Evolutionary conservation across 2,797 vertebrate species (phyloP), one percentile per base, ranked within the genome.

Genomic region (Synaphobranchus kaupii): DNA sequence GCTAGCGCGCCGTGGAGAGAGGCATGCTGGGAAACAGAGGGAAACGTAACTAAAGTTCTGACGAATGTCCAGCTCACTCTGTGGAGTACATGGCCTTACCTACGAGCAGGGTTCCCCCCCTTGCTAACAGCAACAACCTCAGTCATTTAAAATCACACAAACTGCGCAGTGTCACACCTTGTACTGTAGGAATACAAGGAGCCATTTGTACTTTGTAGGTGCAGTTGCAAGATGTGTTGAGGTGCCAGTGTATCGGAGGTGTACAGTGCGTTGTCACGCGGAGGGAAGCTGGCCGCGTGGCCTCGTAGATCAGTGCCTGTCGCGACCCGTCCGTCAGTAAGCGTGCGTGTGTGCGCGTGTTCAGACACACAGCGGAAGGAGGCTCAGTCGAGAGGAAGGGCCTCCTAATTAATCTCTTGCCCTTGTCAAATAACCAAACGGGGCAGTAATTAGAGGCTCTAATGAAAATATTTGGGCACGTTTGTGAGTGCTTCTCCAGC

Each of bases 401-500:
- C 66, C 89, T 88, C 54, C 86, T 90, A 90, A 90, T 92, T 87
- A 91, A 90, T 90, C 89, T 87, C 56, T 90, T 88, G 90, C 89
- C 87, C 89, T 93, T 76, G 73, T 89, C 86, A 88, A 83, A 90
- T 87, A 87, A 89, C 71, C 81, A 86, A 85, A 71, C 84, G 88
- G 60, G 84, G 81, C 68, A 76, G 85, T 87, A 88, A 90, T 92
- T 90, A 92, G 71, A 87, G 90, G 86, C 83, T 84, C 82, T 86
- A 90, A 90, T 91, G 90, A 91, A 90, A 91, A 90, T 90, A 90
- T 90, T 91, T 92, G 88, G 86, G 68, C 84, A 66, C 54, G 34
- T 84, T 85, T 88, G 31, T 78, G 6, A 54, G 48, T 76, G 83
- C 80, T 60, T 81, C 81, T 83, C 15, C 34, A 87, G 58, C 68